Conservation (phyloP, 64 coral and sea anemone species). For the Montipora capricornis region DNA sequence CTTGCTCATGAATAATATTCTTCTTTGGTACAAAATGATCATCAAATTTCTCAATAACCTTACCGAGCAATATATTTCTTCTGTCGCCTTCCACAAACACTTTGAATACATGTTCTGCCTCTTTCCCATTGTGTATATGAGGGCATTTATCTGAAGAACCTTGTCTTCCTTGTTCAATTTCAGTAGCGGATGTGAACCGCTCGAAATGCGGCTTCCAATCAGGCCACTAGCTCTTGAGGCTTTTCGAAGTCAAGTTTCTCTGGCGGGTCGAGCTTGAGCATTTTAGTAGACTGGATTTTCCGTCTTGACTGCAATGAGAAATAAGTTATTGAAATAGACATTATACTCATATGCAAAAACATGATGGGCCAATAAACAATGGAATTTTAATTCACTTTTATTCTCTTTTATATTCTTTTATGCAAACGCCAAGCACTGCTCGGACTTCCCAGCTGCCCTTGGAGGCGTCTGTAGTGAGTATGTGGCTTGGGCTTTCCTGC, state of each 20-base stretch:
- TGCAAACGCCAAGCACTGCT: too few relatives aligned
- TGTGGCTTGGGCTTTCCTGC: not conserved
- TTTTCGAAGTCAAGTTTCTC: not conserved
- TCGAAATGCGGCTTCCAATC: not conserved
- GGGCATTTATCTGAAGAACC: not conserved
- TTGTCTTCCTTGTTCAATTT: not conserved
- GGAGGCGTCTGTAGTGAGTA: constrained; percentile 56
- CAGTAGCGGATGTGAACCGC: not conserved
- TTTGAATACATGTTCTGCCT: not conserved
- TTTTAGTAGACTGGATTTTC: not conserved
- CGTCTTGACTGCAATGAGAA: too few relatives aligned
- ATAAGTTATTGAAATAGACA: too few relatives aligned
- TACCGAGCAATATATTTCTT: too few relatives aligned
- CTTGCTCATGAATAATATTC: too few relatives aligned
- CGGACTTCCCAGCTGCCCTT: constrained; percentile 25
- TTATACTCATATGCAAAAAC: too few relatives aligned
- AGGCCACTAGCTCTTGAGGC: not conserved
- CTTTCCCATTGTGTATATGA: too few relatives aligned
- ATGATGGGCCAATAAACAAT: too few relatives aligned
- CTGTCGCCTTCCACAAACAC: not conserved
- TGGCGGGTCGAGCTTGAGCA: not conserved
- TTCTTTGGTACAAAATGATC: too few relatives aligned
- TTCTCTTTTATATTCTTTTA: too few relatives aligned
- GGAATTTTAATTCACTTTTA: too few relatives aligned
- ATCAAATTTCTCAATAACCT: too few relatives aligned